phyloP scores from a whole-genome alignment of 2,888 invertebrate species.

The Idaea dimidiata region DNA sequence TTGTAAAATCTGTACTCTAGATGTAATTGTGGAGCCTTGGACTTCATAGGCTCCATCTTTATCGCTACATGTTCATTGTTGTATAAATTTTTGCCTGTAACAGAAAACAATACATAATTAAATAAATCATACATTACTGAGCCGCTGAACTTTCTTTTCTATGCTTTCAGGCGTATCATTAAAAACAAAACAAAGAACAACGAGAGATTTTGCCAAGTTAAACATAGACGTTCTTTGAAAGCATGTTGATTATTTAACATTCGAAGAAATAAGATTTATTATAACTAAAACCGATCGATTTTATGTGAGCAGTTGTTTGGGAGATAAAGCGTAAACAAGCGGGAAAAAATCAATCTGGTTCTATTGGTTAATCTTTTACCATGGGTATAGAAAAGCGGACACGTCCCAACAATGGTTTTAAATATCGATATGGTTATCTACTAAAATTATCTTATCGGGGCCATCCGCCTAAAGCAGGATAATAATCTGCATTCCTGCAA shows the following conservation, averaged over 20 bases:
- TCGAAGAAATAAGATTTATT: slow-evolving; percentile 14
- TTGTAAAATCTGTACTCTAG: slow-evolving; percentile 99
- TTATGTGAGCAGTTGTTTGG: slow-evolving; percentile 5
- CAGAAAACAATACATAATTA: slow-evolving; percentile 39
- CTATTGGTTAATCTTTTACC: neutral
- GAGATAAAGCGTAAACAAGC: neutral
- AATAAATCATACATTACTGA: neutral
- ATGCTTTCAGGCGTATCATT: slow-evolving; percentile 18
- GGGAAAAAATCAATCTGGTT: neutral
- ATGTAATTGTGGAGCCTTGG: slow-evolving; percentile 99
- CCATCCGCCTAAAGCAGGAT: neutral
- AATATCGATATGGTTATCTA: neutral
- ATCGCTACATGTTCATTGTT: slow-evolving; percentile 99
- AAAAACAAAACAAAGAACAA: slow-evolving; percentile 19
- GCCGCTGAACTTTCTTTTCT: slow-evolving; percentile 18
- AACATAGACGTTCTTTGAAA: slow-evolving; percentile 19
- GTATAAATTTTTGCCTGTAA: slow-evolving; percentile 99
- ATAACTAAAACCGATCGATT: slow-evolving; percentile 8
- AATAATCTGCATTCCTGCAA: neutral
- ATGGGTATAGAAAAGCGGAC: neutral
- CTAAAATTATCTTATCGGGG: neutral
- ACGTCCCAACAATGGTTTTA: neutral
- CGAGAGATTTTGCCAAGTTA: slow-evolving; percentile 11
- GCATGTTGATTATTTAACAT: slow-evolving; percentile 11
- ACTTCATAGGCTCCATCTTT: slow-evolving; percentile 99